Base-by-base conservation (phyloP, 1,140 invertebrate species). In the Brachionus sp. region DNA sequence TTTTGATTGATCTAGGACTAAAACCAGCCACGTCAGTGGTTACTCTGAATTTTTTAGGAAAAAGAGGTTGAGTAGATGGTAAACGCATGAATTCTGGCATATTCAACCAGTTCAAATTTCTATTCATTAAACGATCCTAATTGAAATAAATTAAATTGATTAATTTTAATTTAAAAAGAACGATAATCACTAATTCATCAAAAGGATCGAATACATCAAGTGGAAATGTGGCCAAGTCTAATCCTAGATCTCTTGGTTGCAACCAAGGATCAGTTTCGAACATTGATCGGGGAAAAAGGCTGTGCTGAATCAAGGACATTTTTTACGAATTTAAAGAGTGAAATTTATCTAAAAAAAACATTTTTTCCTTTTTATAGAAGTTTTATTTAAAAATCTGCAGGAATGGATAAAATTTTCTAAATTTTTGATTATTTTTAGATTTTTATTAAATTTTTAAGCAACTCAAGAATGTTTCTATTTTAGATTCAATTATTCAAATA, bases 141-240 rank as follows among this genome's bases (percentile, higher is more conserved):
- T 46, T n/a, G 13, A 75, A 25, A 25, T 13, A 29, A 46, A 25
- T 25, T 75, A 25, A 70, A 6, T n/a, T n/a, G 25, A 2, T 23
- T 29, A 25, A 4, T 66, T 66, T 25, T 10, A 10, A 4, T n/a
- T n/a, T n/a, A 66, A 3, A 29, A 29, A 13, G 33, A 37, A 70
- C 0, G 16, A n/a, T n/a, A 23, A 42, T 46, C 46, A 75, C 70
- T 9, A 80, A 35, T 80, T 80, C 77, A 80, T 80, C 77, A 16
- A 80, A 80, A 33, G 77, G 77, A 44, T 80, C 77, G 62, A 80
- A 80, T 2, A 80, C 35, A 35, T 80, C 77, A n/a, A 80, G 35
- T 23, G 70, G 39, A 12, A 35, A 75, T 46, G 23, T 16, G 2
- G 70, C 10, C 9, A 46, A 35, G 10, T 29, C 25, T 13, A 75